These are phyloP conservation scores for Ptycholaimellus sp. DNA, from an alignment of 2,888 invertebrate species.

Conservation along the genomic window DNA sequence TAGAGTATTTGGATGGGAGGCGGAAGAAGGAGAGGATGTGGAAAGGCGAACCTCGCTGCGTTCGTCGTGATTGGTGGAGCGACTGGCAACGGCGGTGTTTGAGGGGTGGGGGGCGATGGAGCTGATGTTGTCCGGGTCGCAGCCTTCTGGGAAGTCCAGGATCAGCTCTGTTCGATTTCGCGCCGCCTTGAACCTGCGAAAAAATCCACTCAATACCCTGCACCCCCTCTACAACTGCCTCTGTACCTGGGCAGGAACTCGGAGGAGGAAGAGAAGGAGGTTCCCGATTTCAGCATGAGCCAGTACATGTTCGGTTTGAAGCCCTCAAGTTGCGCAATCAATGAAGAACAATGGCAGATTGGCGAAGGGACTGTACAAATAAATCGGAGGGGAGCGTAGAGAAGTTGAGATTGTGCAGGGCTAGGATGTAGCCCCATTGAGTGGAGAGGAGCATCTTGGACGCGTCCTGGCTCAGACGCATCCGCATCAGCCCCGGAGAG, in stretches of 20 bases:
- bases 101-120: constrained; percentile 68
- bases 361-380: not conserved
- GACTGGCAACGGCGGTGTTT: constrained; percentile 62
- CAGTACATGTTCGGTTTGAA: constrained; percentile 62
- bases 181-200: constrained; percentile 50
- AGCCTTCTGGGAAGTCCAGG: constrained; percentile 58
- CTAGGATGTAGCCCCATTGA: constrained; percentile 61
- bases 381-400: constrained; percentile 47
- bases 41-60: constrained; percentile 46
- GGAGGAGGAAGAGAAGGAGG: constrained; percentile 52
- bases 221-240: too few relatives aligned
- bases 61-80: constrained; percentile 63
- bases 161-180: constrained; percentile 68
- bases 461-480: constrained; percentile 58
- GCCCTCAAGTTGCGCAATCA: constrained; percentile 8
- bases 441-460: constrained; percentile 69
- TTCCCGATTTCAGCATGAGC: constrained; percentile 60
- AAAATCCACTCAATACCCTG: too few relatives aligned
- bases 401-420: constrained; percentile 64
- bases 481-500: constrained; percentile 60
- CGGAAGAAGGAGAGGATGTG: not conserved
- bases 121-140: constrained; percentile 68
- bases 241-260: not conserved
- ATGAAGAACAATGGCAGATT: not conserved
- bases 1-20: constrained; percentile 3